phyloP scores from a whole-genome alignment of 2,888 invertebrate genomes.

The Pecten maximus region DNA sequence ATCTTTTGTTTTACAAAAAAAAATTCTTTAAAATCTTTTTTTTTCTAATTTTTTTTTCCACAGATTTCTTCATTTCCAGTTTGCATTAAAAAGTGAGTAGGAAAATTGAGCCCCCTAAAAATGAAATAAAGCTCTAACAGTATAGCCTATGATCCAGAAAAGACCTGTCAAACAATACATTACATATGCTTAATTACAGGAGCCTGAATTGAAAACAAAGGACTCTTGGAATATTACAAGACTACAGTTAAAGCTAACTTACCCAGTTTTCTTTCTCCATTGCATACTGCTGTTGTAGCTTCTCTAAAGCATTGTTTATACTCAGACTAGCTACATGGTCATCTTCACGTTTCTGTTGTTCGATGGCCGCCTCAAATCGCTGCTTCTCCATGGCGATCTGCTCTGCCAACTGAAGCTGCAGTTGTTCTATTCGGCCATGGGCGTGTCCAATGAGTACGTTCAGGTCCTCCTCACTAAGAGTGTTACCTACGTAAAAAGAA shows the following conservation, averaged over 20 bases:
- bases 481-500: conserved; percentile 72
- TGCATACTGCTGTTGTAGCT: conserved; percentile 87
- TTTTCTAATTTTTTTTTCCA: too few species aligned
- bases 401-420: conserved; percentile 90
- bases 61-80: too few species aligned
- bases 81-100: too few species aligned
- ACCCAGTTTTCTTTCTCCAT: conserved; percentile 87
- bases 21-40: too few species aligned
- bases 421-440: conserved; percentile 89
- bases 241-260: conserved; percentile 47
- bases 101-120: too few species aligned
- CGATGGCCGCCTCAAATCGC: conserved; percentile 87
- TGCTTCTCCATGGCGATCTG: conserved; percentile 85
- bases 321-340: conserved; percentile 84
- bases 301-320: conserved; percentile 88
- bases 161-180: too few species aligned
- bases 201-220: not conserved
- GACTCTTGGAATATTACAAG: not conserved
- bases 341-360: conserved; percentile 86
- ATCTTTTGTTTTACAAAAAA: too few species aligned
- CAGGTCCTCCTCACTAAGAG: conserved; percentile 87
- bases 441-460: conserved; percentile 91
- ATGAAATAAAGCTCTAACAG: too few species aligned
- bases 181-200: not conserved
- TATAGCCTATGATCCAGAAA: too few species aligned